phyloP scores from a whole-genome alignment of 2,113 vertebrate genomes.

The Neogobius melanostomus region DNA sequence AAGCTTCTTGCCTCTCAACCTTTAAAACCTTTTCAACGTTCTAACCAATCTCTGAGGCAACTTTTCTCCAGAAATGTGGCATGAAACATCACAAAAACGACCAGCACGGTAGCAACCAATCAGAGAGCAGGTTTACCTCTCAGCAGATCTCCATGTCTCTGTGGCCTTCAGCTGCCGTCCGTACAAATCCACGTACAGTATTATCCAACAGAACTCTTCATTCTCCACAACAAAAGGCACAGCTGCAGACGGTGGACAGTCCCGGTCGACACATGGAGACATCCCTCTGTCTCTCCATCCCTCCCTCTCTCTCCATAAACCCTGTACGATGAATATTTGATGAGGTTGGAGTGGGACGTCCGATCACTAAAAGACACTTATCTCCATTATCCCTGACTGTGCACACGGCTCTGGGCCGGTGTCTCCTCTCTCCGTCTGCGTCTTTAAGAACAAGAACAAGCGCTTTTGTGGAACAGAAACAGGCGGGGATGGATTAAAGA shows the following conservation, averaged over 20 bases:
- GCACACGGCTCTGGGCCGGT: constrained; percentile 10
- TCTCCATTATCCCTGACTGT: constrained; percentile 77
- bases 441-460: background rate
- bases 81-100: no score
- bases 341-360: constrained; percentile 65
- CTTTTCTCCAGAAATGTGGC: no score
- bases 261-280: constrained; percentile 44
- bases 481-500: background rate
- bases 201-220: background rate
- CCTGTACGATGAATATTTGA: constrained; percentile 85
- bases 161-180: background rate
- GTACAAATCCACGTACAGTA: background rate
- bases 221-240: background rate
- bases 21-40: no score
- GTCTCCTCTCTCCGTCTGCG: constrained; percentile 19
- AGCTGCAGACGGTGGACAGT: background rate
- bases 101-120: background rate
- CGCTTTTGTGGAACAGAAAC: background rate
- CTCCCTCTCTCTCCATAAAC: constrained; percentile 62
- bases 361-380: constrained; percentile 77
- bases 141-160: constrained; percentile 18
- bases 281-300: constrained; percentile 47
- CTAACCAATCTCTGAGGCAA: no score
- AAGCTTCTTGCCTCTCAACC: no score
- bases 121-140: background rate